Evolutionary conservation across 2,888 invertebrate species (phyloP), one percentile per base, ranked within the genome.

Genomic region (Anthrax anthrax): DNA sequence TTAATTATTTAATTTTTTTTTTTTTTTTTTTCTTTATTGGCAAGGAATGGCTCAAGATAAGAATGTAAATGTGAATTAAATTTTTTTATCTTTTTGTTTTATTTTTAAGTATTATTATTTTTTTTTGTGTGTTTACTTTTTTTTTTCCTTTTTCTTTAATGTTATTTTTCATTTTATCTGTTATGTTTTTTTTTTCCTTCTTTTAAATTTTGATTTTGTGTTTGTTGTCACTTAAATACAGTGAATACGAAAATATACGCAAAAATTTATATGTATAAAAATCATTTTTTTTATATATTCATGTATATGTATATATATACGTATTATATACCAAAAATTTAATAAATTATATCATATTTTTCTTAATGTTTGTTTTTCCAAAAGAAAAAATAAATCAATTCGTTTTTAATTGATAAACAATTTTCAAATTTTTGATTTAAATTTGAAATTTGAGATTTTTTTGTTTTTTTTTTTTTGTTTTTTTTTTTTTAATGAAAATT

Each of bases 31-130:
- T 9, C 12, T 3, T 32, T 32, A 46, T 42, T 56, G 56, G 56
- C 55, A 56, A 56, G 56, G 56, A 56, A 56, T 56, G 56, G 56
- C 56, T 54, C 54, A 53, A 54, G 54, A 55, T 54, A 50, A 54
- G 54, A 51, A 52, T 55, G 55, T 55, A 47, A 44, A 49, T 41
- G 16, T 43, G 18, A 37, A 17, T 17, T 37, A 37, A 37, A 17
- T 37, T 18, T 10, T 1, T 17, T 37, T 17, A 6, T 10, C 4
- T 17, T 17, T 12, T 32, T 32, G 3, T 5, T 12, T 12, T 17
- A 37, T 37, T 37, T 17, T 37, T 36, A 16, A 36, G 6, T 36
- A 23, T 23, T 23, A 23, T 23, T 23, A 23, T 23, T 23, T 6
- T 23, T 23, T 23, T 23, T 23, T 23, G 23, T 23, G 23, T 23